phyloP scores from a whole-genome alignment of 2,113 vertebrate genomes.

The Halichoeres trimaculatus region DNA sequence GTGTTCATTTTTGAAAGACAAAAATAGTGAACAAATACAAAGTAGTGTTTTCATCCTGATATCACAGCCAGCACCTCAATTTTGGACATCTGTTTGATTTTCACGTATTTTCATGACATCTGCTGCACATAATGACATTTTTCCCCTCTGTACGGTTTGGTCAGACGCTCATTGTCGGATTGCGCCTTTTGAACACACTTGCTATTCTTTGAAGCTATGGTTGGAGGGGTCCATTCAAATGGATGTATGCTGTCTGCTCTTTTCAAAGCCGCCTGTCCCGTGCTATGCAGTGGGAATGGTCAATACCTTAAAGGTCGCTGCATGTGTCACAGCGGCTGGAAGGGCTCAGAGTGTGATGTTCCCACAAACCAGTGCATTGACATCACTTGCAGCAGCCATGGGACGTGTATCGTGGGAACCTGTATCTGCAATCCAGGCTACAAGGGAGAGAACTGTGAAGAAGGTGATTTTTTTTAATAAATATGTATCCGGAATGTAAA shows the following conservation, averaged over 20 bases:
- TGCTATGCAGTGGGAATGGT: constrained; percentile 97
- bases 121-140: constrained; percentile 1
- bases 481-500: constrained; percentile 25
- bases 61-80: neutral
- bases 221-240: constrained; percentile 60
- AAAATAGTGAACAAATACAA: constrained; percentile 8
- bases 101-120: neutral
- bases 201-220: constrained; percentile 50
- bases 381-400: constrained; percentile 91
- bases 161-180: constrained; percentile 35
- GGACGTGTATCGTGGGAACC: constrained; percentile 96
- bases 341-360: constrained; percentile 95
- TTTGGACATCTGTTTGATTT: constrained; percentile 7
- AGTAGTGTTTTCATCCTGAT: neutral
- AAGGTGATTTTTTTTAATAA: constrained; percentile 85
- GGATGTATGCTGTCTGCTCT: constrained; percentile 63
- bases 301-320: constrained; percentile 98
- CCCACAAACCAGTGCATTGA: constrained; percentile 97
- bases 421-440: constrained; percentile 98
- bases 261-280: constrained; percentile 91
- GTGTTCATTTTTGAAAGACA: neutral
- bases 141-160: neutral
- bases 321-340: constrained; percentile 98
- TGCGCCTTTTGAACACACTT: constrained; percentile 11
- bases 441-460: constrained; percentile 98